phyloP scores from a whole-genome alignment of 2,113 vertebrate genomes.

The Lophochroa leadbeateri region DNA sequence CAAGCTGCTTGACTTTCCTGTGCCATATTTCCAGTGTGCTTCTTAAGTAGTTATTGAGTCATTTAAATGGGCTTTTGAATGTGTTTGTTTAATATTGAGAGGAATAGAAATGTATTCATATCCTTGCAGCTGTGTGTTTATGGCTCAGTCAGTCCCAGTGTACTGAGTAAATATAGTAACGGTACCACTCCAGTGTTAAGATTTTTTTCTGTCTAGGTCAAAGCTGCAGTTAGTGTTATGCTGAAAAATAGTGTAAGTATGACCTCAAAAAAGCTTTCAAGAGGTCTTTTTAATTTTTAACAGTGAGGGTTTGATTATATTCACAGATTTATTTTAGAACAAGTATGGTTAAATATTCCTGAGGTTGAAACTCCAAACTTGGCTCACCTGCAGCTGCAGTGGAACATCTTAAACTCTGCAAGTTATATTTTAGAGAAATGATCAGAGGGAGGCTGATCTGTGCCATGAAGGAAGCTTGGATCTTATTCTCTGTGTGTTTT shows the following conservation, averaged over 20 bases:
- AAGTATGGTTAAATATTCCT: background rate
- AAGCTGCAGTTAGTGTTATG: background rate
- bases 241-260: background rate
- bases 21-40: background rate
- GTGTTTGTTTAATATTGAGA: background rate
- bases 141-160: background rate
- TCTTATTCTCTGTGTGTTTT: background rate
- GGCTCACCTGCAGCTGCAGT: background rate
- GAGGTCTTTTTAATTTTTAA: background rate
- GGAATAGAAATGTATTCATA: background rate
- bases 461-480: background rate
- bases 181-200: background rate
- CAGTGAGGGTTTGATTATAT: background rate
- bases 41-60: background rate
- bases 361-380: constrained; percentile 5
- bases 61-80: background rate
- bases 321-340: constrained; percentile 32
- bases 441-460: background rate
- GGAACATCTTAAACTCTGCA: background rate
- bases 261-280: background rate
- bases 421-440: background rate
- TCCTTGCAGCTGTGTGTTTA: background rate
- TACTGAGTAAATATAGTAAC: background rate
- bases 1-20: background rate
- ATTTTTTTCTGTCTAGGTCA: background rate